Evolutionary conservation across 35 echinoderm and acorn worm genomes (phyloP), one percentile per base, ranked within the genome.

Genomic region (Patiria miniata): DNA sequence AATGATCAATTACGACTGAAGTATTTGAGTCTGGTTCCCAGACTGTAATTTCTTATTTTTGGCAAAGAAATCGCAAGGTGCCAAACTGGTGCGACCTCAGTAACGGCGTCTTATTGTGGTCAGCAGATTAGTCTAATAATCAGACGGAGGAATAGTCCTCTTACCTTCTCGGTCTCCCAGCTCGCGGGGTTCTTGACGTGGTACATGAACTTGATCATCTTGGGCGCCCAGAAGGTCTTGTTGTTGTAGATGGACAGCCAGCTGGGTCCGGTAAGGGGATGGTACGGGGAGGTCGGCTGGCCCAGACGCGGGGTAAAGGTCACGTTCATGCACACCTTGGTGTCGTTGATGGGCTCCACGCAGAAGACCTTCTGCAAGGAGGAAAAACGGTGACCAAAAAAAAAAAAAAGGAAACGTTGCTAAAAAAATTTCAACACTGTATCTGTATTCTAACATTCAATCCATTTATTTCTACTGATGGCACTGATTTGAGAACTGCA

Each of bases 301-400:
- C 65, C 65, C 7, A 73, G 65, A 23, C 65, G 65, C 14, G 65
- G 65, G 14, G 34, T 34, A 73, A 32, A 73, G 65, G 65, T 73
- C 21, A 73, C 34, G 26, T 73, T 73, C 65, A 73, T 22, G 65
- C 65, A 73, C 26, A 73, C 0, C 26, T 32, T 26, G 14, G 26
- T 26, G 65, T 73, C 65, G 26, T 73, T 26, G 65, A 73, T 32
- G 65, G 65, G 65, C 29, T 73, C 65, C 21, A 73, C 29, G 65
- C 65, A 73, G 2, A 73, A 32, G 26, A 73, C 65, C 23, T 73
- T 73, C 65, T 73, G 65, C 6, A 73, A 26, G 29, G 34, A 30
- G 19, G 7, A 30, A 30, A 23, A 73, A 23, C 14, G 7, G 1
- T n/a, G 17, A 60, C 57, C 19, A 60, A 7, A 60, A 60, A 18